Conservation (phyloP, 1,140 invertebrate species). For the Dendrolimus kikuchii region DNA sequence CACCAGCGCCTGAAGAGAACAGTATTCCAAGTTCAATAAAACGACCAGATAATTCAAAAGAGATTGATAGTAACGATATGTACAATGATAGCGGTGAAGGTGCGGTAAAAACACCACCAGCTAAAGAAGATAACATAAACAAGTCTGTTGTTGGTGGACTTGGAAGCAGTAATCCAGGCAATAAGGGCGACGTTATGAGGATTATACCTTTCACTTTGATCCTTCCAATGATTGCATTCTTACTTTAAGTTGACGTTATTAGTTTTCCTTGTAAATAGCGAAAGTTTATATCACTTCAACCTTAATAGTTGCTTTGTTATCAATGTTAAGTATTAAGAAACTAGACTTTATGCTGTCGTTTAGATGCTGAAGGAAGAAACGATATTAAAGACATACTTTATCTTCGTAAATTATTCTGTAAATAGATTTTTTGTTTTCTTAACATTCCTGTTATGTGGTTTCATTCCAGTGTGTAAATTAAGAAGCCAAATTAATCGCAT, state of each 20-base stretch:
- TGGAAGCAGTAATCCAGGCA: slow-evolving; percentile 35
- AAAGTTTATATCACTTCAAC: slow-evolving; percentile 35
- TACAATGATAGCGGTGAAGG: slow-evolving; percentile 52
- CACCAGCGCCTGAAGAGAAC: slow-evolving; percentile 56
- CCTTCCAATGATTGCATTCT: slow-evolving; percentile 38
- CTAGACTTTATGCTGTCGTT: slow-evolving; percentile 55
- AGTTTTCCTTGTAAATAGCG: slow-evolving; percentile 51
- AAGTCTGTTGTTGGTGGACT: slow-evolving; percentile 50
- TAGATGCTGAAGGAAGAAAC: slow-evolving; percentile 7
- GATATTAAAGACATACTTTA: slow-evolving; percentile 1
- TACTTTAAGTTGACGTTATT: slow-evolving; percentile 37
- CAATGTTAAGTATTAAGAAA: slow-evolving; percentile 35
- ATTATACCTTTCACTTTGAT: slow-evolving; percentile 31
- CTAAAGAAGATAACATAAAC: slow-evolving; percentile 58
- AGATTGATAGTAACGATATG: slow-evolving; percentile 54
- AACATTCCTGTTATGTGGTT: slow-evolving; percentile 65
- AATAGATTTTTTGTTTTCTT: slow-evolving; percentile 49
- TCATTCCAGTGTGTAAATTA: slow-evolving; percentile 61
- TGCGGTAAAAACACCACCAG: slow-evolving; percentile 36
- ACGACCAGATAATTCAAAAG: slow-evolving; percentile 24
- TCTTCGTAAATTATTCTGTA: slow-evolving; percentile 38
- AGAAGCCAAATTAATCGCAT: slow-evolving; percentile 45
- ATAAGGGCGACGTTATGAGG: slow-evolving; percentile 24
- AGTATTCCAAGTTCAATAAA: slow-evolving; percentile 44
- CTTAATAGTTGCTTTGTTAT: slow-evolving; percentile 42